phyloP scores from a whole-genome alignment of 2,888 invertebrate species.

The Caenorhabditis virilis region DNA sequence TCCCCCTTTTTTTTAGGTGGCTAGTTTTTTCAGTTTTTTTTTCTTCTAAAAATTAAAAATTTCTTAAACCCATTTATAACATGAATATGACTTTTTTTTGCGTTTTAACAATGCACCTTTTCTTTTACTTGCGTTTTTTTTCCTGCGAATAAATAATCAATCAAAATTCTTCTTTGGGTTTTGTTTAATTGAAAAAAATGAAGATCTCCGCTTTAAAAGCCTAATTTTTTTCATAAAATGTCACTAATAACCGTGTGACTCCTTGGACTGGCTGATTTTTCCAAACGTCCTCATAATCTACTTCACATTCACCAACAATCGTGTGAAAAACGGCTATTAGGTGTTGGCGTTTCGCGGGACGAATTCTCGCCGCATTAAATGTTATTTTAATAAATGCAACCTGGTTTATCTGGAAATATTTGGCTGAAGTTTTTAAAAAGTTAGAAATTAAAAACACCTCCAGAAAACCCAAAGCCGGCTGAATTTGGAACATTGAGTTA shows the following conservation, averaged over 20 bases:
- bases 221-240: background rate
- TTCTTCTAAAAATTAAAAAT: no score
- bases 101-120: no score
- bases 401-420: background rate
- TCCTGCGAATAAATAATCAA: no score
- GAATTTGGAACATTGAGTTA: background rate
- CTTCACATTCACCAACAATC: no score
- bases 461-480: background rate
- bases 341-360: background rate
- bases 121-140: no score
- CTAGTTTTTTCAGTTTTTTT: no score
- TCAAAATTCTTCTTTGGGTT: no score
- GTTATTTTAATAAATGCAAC: background rate
- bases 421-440: background rate
- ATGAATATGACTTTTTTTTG: no score
- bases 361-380: background rate
- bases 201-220: background rate
- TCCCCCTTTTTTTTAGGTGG: no score
- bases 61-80: no score
- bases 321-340: background rate
- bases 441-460: background rate
- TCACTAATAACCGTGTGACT: background rate
- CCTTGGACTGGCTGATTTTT: background rate
- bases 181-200: no score
- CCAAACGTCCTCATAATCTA: no score